Conservation (phyloP, 1,140 invertebrate species). For the Drosophila albomicans region DNA sequence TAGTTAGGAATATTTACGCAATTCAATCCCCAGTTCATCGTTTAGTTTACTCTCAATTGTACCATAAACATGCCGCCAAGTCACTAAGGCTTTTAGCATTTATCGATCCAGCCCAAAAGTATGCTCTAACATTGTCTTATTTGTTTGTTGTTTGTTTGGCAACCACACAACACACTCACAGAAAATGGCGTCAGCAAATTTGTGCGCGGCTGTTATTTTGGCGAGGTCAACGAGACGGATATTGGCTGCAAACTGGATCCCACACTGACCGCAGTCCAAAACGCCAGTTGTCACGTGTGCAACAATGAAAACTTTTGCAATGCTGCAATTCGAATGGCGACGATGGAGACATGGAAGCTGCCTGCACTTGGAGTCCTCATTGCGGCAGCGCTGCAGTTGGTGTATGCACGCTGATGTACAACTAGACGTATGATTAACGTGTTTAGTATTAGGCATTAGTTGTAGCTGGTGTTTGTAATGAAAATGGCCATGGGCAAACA, state of each 20-base stretch:
- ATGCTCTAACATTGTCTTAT: conserved; percentile 42
- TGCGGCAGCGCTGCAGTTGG: conserved; percentile 19
- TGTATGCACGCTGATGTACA: not conserved
- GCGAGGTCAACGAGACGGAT: conserved; percentile 74
- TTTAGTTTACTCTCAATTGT: not conserved
- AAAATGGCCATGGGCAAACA: conserved; percentile 31
- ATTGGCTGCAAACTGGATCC: conserved; percentile 74
- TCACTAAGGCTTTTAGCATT: not conserved
- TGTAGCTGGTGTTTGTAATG: conserved; percentile 24
- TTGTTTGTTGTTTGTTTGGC: conserved; percentile 30
- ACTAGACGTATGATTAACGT: conserved; percentile 23
- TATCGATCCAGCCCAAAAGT: conserved; percentile 53
- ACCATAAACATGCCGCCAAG: not conserved
- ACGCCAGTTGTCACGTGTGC: conserved; percentile 73
- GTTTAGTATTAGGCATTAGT: conserved; percentile 10
- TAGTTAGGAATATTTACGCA: not conserved
- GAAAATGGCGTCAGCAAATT: conserved; percentile 70
- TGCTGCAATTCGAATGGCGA: conserved; percentile 22
- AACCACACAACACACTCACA: conserved; percentile 20
- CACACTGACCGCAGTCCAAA: conserved; percentile 57
- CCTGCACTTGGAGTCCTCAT: conserved; percentile 34
- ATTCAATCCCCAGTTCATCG: not conserved
- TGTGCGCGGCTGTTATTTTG: conserved; percentile 76
- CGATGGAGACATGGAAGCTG: conserved; percentile 40
- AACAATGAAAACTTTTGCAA: conserved; percentile 75